Conservation (phyloP, 1,140 invertebrate species). For the Manduca sexta region DNA sequence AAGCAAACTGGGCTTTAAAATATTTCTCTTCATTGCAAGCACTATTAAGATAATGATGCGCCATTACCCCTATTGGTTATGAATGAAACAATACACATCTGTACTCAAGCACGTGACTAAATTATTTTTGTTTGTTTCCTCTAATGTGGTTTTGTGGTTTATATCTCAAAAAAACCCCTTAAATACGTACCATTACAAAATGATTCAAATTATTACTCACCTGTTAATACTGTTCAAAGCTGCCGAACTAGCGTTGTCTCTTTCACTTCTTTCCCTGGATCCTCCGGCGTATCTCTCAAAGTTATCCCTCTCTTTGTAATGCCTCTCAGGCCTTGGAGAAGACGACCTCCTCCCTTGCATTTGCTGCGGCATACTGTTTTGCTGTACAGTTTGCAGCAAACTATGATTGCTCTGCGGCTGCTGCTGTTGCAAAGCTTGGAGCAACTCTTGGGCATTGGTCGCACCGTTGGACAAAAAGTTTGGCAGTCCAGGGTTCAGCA, state of each 20-base stretch:
- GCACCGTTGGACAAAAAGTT: constrained; percentile 81
- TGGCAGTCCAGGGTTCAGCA: constrained; percentile 78
- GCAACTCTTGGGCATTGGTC: constrained; percentile 76
- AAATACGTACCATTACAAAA: no score
- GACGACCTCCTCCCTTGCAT: constrained; percentile 59
- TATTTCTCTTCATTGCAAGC: no score
- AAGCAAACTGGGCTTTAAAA: no score
- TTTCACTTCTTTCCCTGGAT: constrained; percentile 62
- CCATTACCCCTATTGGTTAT: no score
- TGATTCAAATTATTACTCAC: no score
- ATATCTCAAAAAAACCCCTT: no score
- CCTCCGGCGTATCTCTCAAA: constrained; percentile 53
- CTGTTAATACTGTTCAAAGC: constrained; percentile 71
- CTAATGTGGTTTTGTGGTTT: no score
- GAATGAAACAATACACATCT: no score
- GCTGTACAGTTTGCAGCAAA: constrained; percentile 63
- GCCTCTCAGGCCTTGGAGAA: constrained; percentile 59
- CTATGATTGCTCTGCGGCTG: constrained; percentile 62
- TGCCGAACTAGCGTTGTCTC: constrained; percentile 52
- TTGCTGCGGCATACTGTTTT: constrained; percentile 59
- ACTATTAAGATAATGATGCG: no score
- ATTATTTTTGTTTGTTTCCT: no score
- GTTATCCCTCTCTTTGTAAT: constrained; percentile 70
- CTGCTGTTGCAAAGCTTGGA: constrained; percentile 76
- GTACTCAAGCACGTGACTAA: no score